A percentile compares a stretch with the other conserved stretches of the same genome.
Conservation (phyloP, 2,113 vertebrate genomes). For the Miniopterus natalensis region DNA sequence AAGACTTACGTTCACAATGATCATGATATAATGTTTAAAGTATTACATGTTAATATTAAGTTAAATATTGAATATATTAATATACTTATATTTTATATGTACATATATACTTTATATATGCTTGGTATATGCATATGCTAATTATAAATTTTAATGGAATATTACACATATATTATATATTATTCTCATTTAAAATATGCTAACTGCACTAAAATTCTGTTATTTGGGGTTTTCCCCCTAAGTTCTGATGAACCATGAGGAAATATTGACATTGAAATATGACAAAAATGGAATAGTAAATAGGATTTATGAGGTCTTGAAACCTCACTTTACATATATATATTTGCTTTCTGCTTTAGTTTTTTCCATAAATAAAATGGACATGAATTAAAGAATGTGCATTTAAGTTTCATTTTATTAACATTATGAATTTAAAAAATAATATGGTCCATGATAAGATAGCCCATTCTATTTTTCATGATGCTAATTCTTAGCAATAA, state of each 20-base stretch:
- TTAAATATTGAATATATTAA: conserved; percentile 4
- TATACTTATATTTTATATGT: neutral
- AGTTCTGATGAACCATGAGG: neutral
- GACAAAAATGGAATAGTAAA: neutral
- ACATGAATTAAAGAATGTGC: neutral
- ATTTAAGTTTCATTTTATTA: conserved; percentile 22
- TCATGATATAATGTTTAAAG: conserved; percentile 23
- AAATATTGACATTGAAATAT: neutral
- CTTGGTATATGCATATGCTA: neutral
- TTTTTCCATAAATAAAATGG: conserved; percentile 11
- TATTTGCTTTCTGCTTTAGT: neutral
- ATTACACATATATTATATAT: conserved; percentile 1
- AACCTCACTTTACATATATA: neutral
- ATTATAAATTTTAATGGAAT: conserved; percentile 42
- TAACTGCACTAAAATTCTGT: conserved; percentile 4
- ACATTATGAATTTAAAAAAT: neutral
- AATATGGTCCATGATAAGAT: neutral
- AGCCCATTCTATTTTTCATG: neutral
- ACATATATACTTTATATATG: neutral
- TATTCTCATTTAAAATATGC: neutral
- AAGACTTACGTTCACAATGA: neutral
- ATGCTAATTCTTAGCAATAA: conserved; percentile 27
- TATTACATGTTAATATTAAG: conserved; percentile 41
- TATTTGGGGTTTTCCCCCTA: neutral
- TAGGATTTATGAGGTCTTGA: conserved; percentile 6